Percentiles rank a stretch among this genome's conserved stretches.
Conservation (phyloP, 2,797 vertebrate species). For the Sebastiscus albofasciatus region DNA sequence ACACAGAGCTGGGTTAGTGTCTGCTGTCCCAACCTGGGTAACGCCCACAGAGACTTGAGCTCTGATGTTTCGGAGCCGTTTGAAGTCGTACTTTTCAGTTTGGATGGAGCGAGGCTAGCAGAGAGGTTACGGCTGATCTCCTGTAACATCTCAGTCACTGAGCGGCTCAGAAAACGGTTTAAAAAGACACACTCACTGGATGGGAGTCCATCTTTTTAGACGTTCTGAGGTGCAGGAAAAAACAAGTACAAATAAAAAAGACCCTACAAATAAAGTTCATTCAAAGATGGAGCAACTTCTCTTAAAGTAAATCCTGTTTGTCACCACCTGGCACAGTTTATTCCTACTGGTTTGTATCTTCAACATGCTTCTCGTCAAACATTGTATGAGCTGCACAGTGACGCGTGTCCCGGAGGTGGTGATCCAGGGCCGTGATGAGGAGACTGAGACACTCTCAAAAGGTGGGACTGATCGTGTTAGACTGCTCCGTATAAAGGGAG, state of each 20-base stretch:
- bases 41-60: background rate
- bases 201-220: background rate
- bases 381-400: background rate
- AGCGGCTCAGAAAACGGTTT: background rate
- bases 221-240: too few relatives aligned
- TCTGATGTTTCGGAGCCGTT: background rate
- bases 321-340: background rate
- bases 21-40: background rate
- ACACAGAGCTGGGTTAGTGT: background rate
- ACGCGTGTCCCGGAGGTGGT: background rate
- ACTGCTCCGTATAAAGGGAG: too few relatives aligned
- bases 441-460: too few relatives aligned
- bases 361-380: background rate
- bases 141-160: background rate
- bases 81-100: background rate
- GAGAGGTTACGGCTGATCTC: background rate
- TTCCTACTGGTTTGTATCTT: background rate
- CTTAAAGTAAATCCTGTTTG: background rate
- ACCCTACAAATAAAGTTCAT: background rate
- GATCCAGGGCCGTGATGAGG: background rate
- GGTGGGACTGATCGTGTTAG: too few relatives aligned
- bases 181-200: background rate
- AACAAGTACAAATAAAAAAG: background rate
- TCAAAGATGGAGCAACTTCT: background rate
- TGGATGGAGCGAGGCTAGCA: background rate